phyloP scores from a whole-genome alignment of 1,140 invertebrate species.

The Ladona fulva region DNA sequence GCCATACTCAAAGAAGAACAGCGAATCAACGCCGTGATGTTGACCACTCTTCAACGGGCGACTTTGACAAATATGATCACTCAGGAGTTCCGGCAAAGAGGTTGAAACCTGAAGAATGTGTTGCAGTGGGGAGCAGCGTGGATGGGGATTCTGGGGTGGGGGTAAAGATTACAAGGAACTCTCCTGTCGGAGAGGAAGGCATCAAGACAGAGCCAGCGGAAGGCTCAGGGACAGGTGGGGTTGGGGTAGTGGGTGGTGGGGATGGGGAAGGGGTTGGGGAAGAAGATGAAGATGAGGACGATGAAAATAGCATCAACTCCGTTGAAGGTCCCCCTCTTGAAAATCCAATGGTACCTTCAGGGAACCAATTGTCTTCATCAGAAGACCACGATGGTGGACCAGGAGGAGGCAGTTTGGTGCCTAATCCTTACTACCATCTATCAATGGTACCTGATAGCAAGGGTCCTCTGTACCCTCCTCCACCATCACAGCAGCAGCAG shows the following conservation, averaged over 20 bases:
- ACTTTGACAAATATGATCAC: conserved; percentile 13
- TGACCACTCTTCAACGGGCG: background rate
- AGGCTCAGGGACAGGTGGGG: background rate
- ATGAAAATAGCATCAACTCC: background rate
- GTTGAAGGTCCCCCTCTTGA: background rate
- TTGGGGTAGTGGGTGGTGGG: background rate
- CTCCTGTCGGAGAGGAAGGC: background rate
- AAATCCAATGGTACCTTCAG: background rate
- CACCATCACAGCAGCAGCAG: background rate
- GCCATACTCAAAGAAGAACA: conserved; percentile 10
- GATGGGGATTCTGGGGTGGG: background rate
- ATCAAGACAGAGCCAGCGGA: conserved; percentile 2
- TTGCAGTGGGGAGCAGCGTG: background rate
- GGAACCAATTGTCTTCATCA: background rate
- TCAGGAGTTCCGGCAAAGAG: background rate
- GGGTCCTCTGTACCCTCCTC: background rate
- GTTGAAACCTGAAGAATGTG: background rate
- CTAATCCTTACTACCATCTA: background rate
- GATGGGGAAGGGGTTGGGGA: background rate
- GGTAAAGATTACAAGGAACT: background rate
- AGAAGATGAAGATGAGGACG: background rate
- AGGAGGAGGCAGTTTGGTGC: conserved; percentile 1
- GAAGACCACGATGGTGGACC: background rate
- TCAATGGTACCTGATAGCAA: conserved; percentile 4
- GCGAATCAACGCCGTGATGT: conserved; percentile 11